These are phyloP conservation scores for Eucriotettix oculatus DNA, from an alignment of 2,888 invertebrate genomes.

Conservation along the genomic window DNA sequence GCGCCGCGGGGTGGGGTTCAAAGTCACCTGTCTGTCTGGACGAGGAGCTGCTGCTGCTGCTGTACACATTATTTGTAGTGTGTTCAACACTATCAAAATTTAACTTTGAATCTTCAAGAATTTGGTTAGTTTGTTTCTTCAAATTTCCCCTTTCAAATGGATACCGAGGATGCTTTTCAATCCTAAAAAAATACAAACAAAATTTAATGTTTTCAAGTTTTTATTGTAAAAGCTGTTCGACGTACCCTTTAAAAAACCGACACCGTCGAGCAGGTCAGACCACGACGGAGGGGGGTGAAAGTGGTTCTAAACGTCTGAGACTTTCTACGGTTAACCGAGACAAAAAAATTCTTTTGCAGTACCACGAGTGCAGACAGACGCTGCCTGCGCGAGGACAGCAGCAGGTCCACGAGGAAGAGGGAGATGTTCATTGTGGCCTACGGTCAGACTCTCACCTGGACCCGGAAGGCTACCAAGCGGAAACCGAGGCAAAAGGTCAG, in stretches of 20 bases:
- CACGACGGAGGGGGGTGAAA: neutral
- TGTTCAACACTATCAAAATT: too few species aligned
- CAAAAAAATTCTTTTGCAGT: constrained; percentile 18
- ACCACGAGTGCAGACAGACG: constrained; percentile 39
- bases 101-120: neutral
- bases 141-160: constrained; percentile 32
- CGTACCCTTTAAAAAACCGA: constrained; percentile 47
- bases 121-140: neutral
- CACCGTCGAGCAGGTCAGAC: constrained; percentile 32
- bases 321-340: neutral
- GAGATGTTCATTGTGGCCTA: constrained; percentile 21
- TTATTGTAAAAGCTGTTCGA: neutral
- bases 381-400: constrained; percentile 45
- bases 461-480: too few species aligned
- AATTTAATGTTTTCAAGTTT: neutral
- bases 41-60: constrained; percentile 36
- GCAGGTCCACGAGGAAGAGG: constrained; percentile 39
- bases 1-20: constrained; percentile 41
- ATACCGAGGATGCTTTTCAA: constrained; percentile 52
- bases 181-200: constrained; percentile 17
- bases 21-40: constrained; percentile 40
- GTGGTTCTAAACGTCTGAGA: neutral
- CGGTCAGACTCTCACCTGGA: too few species aligned
- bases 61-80: too few species aligned
- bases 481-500: too few species aligned